Evolutionary conservation across 2,797 vertebrate genomes (phyloP).

Genomic region (Anas capensis): DNA sequence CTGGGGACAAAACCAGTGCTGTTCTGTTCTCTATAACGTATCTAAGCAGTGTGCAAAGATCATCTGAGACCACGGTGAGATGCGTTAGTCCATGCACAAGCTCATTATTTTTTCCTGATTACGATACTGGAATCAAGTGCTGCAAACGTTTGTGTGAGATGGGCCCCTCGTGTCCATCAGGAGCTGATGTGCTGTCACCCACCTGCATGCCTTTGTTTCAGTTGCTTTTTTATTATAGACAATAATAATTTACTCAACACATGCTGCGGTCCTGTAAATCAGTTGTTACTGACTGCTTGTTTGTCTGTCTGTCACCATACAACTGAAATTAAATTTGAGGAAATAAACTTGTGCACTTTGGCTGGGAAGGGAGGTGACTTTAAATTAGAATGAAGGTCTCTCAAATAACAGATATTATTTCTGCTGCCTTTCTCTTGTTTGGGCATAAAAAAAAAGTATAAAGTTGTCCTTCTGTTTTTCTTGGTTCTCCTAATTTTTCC

Average conservation of each 20-base stretch:
- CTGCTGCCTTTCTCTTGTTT: background rate
- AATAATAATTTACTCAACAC: fast-evolving
- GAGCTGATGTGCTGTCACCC: background rate
- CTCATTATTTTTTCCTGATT: fast-evolving
- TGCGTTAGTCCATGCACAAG: background rate
- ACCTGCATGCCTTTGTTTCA: background rate
- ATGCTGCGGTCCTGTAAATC: fast-evolving
- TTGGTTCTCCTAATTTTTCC: background rate
- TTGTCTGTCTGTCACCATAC: background rate
- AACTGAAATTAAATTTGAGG: background rate
- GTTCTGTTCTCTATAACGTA: background rate
- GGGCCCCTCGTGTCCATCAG: background rate
- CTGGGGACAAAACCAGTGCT: background rate
- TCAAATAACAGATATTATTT: background rate
- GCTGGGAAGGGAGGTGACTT: background rate
- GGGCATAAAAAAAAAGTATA: background rate
- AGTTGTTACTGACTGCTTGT: background rate
- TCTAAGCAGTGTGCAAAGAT: background rate
- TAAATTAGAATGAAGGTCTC: background rate
- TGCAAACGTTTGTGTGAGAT: fast-evolving
- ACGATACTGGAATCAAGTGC: background rate
- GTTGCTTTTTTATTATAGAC: background rate
- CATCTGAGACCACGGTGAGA: background rate
- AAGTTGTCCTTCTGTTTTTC: background rate
- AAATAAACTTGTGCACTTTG: background rate